phyloP scores from a whole-genome alignment of 2,113 vertebrate species.

The Pampusana beccarii region DNA sequence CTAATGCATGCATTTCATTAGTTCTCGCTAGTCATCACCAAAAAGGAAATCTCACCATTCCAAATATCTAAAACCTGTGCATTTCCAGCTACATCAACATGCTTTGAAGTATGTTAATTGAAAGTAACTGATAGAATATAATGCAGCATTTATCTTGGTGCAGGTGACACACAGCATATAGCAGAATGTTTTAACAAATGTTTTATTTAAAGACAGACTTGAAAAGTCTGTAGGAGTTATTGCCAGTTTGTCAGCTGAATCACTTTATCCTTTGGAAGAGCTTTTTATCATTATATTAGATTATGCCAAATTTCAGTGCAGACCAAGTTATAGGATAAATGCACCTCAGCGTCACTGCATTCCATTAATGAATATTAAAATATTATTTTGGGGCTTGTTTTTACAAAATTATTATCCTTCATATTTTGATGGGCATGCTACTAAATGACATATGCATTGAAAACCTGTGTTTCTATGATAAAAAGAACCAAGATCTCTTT shows the following conservation, averaged over 20 bases:
- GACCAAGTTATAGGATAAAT: constrained; percentile 54
- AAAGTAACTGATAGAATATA: constrained; percentile 51
- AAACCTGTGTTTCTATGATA: neutral
- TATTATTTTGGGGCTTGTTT: neutral
- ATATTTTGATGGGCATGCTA: neutral
- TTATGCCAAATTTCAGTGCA: constrained; percentile 51
- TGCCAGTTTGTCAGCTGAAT: constrained; percentile 76
- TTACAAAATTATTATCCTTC: neutral
- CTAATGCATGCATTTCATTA: neutral
- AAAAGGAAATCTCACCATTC: neutral
- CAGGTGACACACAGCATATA: constrained; percentile 54
- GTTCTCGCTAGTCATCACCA: neutral
- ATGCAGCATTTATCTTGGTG: constrained; percentile 57
- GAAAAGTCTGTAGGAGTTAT: constrained; percentile 70
- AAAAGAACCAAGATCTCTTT: neutral
- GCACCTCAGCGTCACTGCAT: constrained; percentile 17
- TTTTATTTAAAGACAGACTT: constrained; percentile 75
- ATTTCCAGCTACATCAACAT: constrained; percentile 15
- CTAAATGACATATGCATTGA: neutral
- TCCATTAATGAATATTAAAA: constrained; percentile 41
- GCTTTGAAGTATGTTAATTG: constrained; percentile 47
- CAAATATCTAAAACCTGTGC: neutral
- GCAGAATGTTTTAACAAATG: constrained; percentile 48
- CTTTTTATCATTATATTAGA: constrained; percentile 72
- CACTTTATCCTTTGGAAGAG: constrained; percentile 62